Conservation (phyloP, 2,888 invertebrate genomes). For the Clunio marinus region DNA sequence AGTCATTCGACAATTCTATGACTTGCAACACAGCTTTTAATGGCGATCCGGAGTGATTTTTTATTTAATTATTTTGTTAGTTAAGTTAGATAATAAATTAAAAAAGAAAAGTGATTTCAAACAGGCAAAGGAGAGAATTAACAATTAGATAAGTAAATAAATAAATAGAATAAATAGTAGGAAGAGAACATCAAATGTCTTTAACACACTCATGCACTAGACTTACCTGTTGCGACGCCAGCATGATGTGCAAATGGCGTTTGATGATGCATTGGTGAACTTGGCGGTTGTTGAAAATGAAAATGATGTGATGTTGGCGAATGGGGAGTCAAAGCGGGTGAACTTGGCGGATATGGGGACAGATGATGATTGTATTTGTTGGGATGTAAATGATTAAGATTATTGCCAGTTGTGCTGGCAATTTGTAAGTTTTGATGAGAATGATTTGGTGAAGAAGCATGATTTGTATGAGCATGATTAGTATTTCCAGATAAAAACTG, state of each 20-base stretch:
- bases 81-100: background rate
- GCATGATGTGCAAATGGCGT: slow-evolving; percentile 26
- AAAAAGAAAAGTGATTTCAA: too few species aligned
- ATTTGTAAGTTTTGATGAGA: slow-evolving; percentile 10
- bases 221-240: slow-evolving; percentile 48
- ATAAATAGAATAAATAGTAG: too few species aligned
- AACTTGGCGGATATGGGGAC: slow-evolving; percentile 23
- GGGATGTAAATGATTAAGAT: slow-evolving; percentile 27
- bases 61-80: background rate
- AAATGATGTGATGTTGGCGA: slow-evolving; percentile 39
- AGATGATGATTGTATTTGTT: slow-evolving; percentile 26
- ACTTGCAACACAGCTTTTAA: too few species aligned
- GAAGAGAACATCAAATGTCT: slow-evolving; percentile 22
- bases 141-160: too few species aligned
- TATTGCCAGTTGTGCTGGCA: slow-evolving; percentile 41
- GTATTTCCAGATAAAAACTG: slow-evolving; percentile 62
- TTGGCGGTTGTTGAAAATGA: slow-evolving; percentile 40
- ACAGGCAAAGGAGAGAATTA: too few species aligned
- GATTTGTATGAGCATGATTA: slow-evolving; percentile 42
- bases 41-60: too few species aligned
- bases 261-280: background rate
- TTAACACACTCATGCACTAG: slow-evolving; percentile 48
- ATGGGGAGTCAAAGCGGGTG: slow-evolving; percentile 40
- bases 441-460: slow-evolving; percentile 42
- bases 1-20: too few species aligned